Base-by-base conservation (phyloP, 2,113 vertebrate genomes). In the Bagarius yarrelli region DNA sequence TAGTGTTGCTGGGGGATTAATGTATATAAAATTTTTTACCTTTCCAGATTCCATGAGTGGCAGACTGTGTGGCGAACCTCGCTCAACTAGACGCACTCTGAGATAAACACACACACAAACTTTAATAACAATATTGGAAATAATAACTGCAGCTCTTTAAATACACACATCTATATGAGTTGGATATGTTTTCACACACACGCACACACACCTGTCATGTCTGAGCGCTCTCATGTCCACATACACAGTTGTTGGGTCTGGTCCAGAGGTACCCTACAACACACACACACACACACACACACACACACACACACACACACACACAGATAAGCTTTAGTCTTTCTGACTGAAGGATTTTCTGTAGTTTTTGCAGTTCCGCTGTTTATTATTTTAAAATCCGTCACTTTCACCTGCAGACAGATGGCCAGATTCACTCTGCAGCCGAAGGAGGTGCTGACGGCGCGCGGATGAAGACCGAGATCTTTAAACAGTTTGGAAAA, bases 401-500 rank as follows among this genome's bases (percentile, higher is more conserved):
- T 47, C 16, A 57, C 13, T 79, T 92, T 90, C 87, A 99, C 97
- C 97, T 98, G 97, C 87, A 99, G 93, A 89, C 97, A 99, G 84
- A 99, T 98, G 61, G 97, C 97, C 90, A 99, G 91, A 91, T 99
- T 99, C 87, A 99, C 97, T 86, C 97, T 91, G 89, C 97, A 99
- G 91, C 97, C 97, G 36, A 99, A 98, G 0, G 97, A 97, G 12
- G 97, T 99, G 93, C 97, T 99, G 85, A 98, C 97, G 0, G 97
- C 97, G 25, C 97, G 93, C 0, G 97, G 97, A 86, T 99, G 97
- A 16, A 99, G 95, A 73, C 97, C 97, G 78, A 99, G 93, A 90
- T 98, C 97, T 87, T 99, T 99, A 89, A 99, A 99, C 76, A 99
- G 92, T 82, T 99, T 99, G 47, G 97, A 98, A 92, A 98, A 99